These are phyloP conservation scores for Plebejus melissa DNA, from an alignment of 2,888 invertebrate genomes.

Conservation along the genomic window DNA sequence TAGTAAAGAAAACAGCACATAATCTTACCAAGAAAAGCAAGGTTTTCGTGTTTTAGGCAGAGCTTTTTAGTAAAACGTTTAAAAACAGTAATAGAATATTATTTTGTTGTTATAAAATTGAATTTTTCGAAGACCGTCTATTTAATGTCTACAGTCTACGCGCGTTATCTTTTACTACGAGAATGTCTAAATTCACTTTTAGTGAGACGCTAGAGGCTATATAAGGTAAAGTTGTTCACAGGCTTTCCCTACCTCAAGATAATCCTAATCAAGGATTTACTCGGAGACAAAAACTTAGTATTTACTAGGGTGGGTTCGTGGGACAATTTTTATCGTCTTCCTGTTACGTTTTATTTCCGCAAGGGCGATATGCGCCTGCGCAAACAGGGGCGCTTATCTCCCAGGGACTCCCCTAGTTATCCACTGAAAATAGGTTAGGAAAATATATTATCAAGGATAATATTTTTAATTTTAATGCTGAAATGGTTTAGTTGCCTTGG, in stretches of 20 bases:
- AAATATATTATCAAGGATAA: background rate
- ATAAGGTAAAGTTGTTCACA: background rate
- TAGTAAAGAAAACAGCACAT: too few relatives aligned
- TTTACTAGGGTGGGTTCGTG: conserved; percentile 40
- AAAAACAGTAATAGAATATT: too few relatives aligned
- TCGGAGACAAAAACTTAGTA: conserved; percentile 17
- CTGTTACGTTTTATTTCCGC: conserved; percentile 73
- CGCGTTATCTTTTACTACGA: too few relatives aligned
- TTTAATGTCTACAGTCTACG: too few relatives aligned
- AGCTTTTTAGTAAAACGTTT: too few relatives aligned
- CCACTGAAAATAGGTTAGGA: conserved; percentile 19
- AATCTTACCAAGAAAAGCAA: too few relatives aligned
- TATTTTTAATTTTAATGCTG: background rate
- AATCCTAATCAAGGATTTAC: conserved; percentile 2
- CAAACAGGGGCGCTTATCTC: conserved; percentile 71
- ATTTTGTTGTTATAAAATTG: too few relatives aligned
- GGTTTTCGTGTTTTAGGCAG: too few relatives aligned
- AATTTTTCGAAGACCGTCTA: too few relatives aligned
- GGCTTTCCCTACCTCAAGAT: background rate
- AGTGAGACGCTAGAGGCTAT: too few relatives aligned
- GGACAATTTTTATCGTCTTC: conserved; percentile 68
- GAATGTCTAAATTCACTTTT: too few relatives aligned
- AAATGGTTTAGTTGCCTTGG: background rate
- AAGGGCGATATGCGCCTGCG: conserved; percentile 62
- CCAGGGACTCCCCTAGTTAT: conserved; percentile 52